phyloP scores from a whole-genome alignment of 2,797 vertebrate genomes.

The Rhyacichthys aspro region DNA sequence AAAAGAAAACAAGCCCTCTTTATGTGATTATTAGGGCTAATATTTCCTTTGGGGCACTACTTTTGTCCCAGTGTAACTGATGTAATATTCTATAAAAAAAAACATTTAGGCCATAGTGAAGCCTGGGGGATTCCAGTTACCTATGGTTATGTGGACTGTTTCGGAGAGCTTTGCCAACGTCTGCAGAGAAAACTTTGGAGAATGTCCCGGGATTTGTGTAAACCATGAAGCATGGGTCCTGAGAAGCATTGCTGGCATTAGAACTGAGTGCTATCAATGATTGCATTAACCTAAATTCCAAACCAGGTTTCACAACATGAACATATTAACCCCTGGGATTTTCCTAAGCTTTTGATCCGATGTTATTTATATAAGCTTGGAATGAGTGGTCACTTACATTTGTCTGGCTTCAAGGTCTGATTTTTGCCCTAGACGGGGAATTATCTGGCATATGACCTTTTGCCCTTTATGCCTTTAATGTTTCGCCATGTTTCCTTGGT shows the following conservation, averaged over 20 bases:
- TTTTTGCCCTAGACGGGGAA: slow-evolving; percentile 41
- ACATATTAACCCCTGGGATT: slow-evolving; percentile 71
- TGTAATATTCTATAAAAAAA: slow-evolving; percentile 64
- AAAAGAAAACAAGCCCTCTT: slow-evolving; percentile 42
- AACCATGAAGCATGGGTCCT: slow-evolving; percentile 71
- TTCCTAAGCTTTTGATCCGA: slow-evolving; percentile 69
- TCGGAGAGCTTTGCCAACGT: slow-evolving; percentile 53
- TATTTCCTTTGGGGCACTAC: slow-evolving; percentile 44
- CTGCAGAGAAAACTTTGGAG: slow-evolving; percentile 66
- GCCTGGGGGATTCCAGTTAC: slow-evolving; percentile 45
- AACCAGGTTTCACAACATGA: slow-evolving; percentile 61
- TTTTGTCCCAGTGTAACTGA: slow-evolving; percentile 46
- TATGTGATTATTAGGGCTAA: slow-evolving; percentile 55
- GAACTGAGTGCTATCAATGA: slow-evolving; percentile 69
- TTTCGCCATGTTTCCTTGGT: slow-evolving; percentile 36
- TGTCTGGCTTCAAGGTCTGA: slow-evolving; percentile 41
- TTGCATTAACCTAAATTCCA: slow-evolving; percentile 78
- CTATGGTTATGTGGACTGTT: slow-evolving; percentile 45
- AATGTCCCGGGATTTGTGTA: slow-evolving; percentile 70
- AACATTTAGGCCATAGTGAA: slow-evolving; percentile 49
- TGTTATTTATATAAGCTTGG: slow-evolving; percentile 41
- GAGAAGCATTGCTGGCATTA: slow-evolving; percentile 68
- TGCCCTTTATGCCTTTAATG: slow-evolving; percentile 46
- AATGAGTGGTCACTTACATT: slow-evolving; percentile 51
- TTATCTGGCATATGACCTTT: slow-evolving; percentile 60